Evolutionary conservation across 2,888 invertebrate species (phyloP).

Genomic region (Sinopyrophorus schimmeli): DNA sequence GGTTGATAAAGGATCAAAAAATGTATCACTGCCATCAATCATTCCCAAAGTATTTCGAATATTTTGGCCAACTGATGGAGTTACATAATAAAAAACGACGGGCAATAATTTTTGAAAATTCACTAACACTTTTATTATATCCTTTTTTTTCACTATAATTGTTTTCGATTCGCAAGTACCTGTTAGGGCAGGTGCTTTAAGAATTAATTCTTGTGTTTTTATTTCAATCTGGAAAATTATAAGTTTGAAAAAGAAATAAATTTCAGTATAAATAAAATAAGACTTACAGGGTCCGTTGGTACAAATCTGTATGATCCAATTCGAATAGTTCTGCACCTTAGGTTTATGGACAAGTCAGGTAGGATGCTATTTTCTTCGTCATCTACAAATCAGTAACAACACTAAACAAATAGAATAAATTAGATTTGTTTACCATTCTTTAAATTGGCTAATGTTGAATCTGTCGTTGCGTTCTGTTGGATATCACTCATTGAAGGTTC

Average conservation of each 20-base stretch:
- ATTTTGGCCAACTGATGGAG: constrained; percentile 67
- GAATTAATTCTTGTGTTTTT: constrained; percentile 46
- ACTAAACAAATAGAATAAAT: too few relatives aligned
- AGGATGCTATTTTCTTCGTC: too few relatives aligned
- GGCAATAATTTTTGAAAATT: constrained; percentile 78
- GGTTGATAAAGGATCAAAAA: constrained; percentile 64
- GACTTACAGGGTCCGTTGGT: constrained; percentile 70
- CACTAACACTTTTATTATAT: constrained; percentile 74
- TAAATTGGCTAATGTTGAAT: too few relatives aligned
- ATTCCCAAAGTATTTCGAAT: constrained; percentile 74
- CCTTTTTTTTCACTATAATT: constrained; percentile 68
- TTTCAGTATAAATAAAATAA: constrained; percentile 34
- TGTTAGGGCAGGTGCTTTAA: constrained; percentile 64
- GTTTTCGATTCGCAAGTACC: constrained; percentile 62
- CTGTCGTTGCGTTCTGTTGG: constrained; percentile 37
- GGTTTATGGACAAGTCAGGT: constrained; percentile 25
- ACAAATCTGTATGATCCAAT: constrained; percentile 84
- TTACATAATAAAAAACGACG: constrained; percentile 79
- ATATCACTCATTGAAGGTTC: constrained; percentile 50
- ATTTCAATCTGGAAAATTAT: constrained; percentile 42
- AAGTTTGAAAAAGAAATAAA: constrained; percentile 1
- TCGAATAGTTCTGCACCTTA: constrained; percentile 73
- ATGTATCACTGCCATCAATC: constrained; percentile 58
- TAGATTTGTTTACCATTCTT: too few relatives aligned
- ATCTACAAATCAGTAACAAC: too few relatives aligned